phyloP scores from a whole-genome alignment of 2,797 vertebrate genomes.

The Hydrocynus forskahlii region DNA sequence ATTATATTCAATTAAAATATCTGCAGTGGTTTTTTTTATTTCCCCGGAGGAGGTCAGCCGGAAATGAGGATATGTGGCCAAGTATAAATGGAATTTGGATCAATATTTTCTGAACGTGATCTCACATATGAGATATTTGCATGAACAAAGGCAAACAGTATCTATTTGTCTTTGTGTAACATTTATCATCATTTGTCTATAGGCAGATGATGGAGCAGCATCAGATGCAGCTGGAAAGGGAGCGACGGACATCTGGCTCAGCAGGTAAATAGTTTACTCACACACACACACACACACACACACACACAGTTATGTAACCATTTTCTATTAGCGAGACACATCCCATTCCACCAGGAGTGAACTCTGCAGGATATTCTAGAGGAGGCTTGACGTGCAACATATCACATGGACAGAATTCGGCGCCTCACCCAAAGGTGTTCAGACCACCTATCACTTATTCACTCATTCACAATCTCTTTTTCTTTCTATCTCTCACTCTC shows the following conservation, averaged over 20 bases:
- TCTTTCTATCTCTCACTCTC: conserved; percentile 25
- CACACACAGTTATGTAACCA: background rate
- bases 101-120: too few relatives aligned
- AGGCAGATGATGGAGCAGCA: conserved; percentile 97
- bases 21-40: too few relatives aligned
- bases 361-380: conserved; percentile 4
- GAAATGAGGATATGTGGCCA: too few relatives aligned
- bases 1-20: too few relatives aligned
- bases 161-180: background rate
- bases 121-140: too few relatives aligned
- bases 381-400: conserved; percentile 11
- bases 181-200: conserved; percentile 47
- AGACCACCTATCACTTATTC: conserved; percentile 54
- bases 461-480: conserved; percentile 57
- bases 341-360: conserved; percentile 24
- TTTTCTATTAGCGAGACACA: background rate
- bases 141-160: background rate
- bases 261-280: conserved; percentile 73
- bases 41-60: too few relatives aligned
- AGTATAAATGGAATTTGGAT: too few relatives aligned
- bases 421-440: conserved; percentile 32
- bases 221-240: conserved; percentile 92
- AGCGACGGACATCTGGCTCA: conserved; percentile 91
- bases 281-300: conserved; percentile 37
- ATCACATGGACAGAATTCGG: conserved; percentile 7